Base-by-base conservation (phyloP, 2,888 invertebrate species). In the Acrocera orbiculus region DNA sequence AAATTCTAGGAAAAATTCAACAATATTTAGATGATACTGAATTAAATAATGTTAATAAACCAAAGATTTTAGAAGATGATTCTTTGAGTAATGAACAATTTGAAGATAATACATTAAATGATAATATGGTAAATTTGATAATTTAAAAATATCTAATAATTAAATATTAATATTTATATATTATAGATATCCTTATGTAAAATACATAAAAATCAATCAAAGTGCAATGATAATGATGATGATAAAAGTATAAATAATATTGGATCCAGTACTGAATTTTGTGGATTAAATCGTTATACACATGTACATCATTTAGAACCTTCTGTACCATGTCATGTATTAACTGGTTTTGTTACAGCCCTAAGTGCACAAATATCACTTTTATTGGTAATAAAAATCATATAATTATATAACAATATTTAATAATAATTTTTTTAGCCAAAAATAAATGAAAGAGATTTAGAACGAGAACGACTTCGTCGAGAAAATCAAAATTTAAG, bases 361-460 rank as follows among this genome's bases (percentile, higher is more conserved):
- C 60, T 79, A 36, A 72, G 69, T 47, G 61, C 67, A 43, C 71
- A 76, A 54, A 67, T 79, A 47, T 74, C 76, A 42, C 69, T 73
- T 50, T 62, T 79, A 49, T 63, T 78, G 69, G 77, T 77, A 53
- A 53, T 62, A 54, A 14, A 34, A 6, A 10, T 19, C 19, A 19
- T 6, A 19, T 6, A 19, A 19, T 19, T 8, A 19, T 19, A 19
- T 6, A 19, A 19, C 8, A 32, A 32, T 16, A 27, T 36, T 16
- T 31, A 35, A 37, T 25, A 17, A 10, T 35, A 35, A 40, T 39
- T 28, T 32, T 50, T 54, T 5, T 49, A 82, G 81, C 73, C 72
- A 56, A 69, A 77, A 48, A 69, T 80, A 39, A 76, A 73, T 56
- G 72, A 75, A 48, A 66, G 74, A 46, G 81, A 81, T 53, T 76